Evolutionary conservation across 2,113 vertebrate species (phyloP).

Genomic region (Paramormyrops kingsleyae): DNA sequence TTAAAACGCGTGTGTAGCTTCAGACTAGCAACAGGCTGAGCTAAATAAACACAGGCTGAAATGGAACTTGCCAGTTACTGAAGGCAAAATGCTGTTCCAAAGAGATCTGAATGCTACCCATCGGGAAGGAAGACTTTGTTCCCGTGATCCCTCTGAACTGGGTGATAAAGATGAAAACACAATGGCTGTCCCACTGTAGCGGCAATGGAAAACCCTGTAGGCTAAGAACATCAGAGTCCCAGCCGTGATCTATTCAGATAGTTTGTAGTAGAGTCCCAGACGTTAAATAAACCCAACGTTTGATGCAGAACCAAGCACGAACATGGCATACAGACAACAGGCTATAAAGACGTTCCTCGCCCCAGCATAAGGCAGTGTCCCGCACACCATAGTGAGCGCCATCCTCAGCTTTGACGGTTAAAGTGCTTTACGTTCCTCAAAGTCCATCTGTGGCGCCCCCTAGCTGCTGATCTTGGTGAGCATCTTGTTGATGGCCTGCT

Average conservation of each 20-base stretch:
- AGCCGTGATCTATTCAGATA: neutral
- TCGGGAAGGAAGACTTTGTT: neutral
- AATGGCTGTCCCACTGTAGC: neutral
- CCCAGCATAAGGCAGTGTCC: neutral
- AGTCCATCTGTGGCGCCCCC: neutral
- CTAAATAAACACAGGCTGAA: neutral
- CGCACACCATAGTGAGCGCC: neutral
- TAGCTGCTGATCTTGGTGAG: constrained; percentile 98
- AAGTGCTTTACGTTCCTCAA: neutral
- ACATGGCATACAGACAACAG: neutral
- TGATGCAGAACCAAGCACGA: neutral
- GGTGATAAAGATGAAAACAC: neutral
- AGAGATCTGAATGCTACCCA: neutral
- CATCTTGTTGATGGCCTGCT: constrained; percentile 99
- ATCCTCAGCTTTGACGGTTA: neutral
- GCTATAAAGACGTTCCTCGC: neutral
- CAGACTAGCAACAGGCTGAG: neutral
- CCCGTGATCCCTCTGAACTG: neutral
- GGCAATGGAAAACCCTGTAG: neutral
- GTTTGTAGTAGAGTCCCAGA: neutral
- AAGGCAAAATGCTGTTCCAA: neutral
- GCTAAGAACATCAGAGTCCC: neutral
- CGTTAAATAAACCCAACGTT: neutral
- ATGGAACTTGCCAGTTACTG: neutral
- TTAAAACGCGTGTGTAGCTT: neutral